A percentile compares a stretch with the other conserved stretches of the same genome.
These are phyloP conservation scores for Tanypteryx hageni DNA, from an alignment of 2,888 invertebrate genomes.

Conservation along the genomic window DNA sequence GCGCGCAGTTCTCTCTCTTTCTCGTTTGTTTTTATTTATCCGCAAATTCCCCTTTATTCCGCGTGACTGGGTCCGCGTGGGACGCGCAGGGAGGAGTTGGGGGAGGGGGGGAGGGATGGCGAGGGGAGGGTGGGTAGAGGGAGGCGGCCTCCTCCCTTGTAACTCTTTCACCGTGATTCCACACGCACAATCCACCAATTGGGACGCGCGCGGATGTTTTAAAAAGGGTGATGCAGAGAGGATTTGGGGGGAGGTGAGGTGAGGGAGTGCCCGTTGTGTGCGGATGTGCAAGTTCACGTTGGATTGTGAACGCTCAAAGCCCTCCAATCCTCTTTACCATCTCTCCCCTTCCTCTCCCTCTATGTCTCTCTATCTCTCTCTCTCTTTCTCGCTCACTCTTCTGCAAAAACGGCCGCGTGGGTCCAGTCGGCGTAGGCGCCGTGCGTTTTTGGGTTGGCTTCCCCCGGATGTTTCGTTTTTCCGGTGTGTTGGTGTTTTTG, in stretches of 20 bases:
- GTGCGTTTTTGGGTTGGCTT: neutral
- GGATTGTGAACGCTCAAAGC: neutral
- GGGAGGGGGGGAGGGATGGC: no score
- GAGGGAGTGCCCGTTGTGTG: neutral
- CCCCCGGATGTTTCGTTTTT: constrained; percentile 35
- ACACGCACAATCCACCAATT: no score
- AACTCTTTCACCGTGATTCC: no score
- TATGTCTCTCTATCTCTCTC: neutral
- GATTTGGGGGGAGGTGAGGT: no score
- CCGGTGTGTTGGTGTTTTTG: constrained; percentile 29
- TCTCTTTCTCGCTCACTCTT: constrained; percentile 1
- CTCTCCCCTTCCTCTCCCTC: neutral
- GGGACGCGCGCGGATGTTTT: no score
- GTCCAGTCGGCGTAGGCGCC: constrained; percentile 6
- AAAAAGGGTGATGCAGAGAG: no score
- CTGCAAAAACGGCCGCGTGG: constrained; percentile 30
- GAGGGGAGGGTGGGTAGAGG: no score
- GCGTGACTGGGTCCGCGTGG: constrained; percentile 5
- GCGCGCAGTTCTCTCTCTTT: constrained; percentile 8
- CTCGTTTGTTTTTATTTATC: no score
- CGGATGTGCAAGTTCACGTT: neutral
- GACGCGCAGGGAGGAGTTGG: neutral
- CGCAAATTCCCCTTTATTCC: constrained; percentile 3
- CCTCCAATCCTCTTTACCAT: neutral
- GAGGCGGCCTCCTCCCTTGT: no score